These are phyloP conservation scores for Drosophila formosana DNA, from an alignment of 2,888 invertebrate species.

Conservation along the genomic window DNA sequence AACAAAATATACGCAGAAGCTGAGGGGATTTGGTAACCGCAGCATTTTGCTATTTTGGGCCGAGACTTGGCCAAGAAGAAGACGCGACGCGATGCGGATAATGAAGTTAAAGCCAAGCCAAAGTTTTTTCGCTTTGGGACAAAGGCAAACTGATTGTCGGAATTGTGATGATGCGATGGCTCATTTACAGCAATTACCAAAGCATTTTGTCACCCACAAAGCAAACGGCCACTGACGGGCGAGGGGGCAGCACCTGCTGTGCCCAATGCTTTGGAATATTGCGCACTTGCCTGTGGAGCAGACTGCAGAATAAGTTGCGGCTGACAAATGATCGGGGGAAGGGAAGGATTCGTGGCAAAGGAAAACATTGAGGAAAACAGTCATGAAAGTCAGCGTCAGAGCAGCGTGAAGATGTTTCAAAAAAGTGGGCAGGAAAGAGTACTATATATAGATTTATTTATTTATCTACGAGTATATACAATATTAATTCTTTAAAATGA, in stretches of 20 bases:
- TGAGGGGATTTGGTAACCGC: conserved; percentile 29
- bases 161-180: conserved; percentile 44
- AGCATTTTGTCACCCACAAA: conserved; percentile 70
- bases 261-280: conserved; percentile 37
- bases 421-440: no score
- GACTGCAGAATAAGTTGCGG: neutral
- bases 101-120: conserved; percentile 58
- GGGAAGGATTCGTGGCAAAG: neutral
- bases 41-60: conserved; percentile 43
- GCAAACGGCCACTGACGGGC: neutral
- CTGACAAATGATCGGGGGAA: no score
- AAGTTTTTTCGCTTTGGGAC: conserved; percentile 20
- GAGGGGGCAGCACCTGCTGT: conserved; percentile 65
- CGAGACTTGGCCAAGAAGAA: conserved; percentile 27
- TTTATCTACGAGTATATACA: no score
- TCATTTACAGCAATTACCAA: conserved; percentile 72
- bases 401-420: no score
- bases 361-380: no score
- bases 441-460: no score
- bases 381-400: no score
- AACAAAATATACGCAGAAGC: neutral
- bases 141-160: conserved; percentile 69
- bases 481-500: no score
- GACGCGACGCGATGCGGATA: conserved; percentile 20
- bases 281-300: conserved; percentile 27